These are phyloP conservation scores for Montipora cactus DNA, from an alignment of 64 coral and sea anemone genomes.

Conservation along the genomic window DNA sequence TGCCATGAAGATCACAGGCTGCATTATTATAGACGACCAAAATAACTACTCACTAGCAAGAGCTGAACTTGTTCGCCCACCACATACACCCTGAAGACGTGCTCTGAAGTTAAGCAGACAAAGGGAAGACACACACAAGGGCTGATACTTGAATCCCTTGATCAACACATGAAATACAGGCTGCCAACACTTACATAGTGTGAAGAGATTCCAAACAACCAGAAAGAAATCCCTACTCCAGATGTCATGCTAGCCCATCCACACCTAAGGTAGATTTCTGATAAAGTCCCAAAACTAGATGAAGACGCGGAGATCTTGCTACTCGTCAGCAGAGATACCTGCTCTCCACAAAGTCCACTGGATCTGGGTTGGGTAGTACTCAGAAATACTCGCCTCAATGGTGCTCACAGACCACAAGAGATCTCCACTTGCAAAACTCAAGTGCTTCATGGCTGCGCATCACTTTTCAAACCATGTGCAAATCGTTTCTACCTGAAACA, in stretches of 20 bases:
- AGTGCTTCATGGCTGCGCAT: slow-evolving; percentile 23
- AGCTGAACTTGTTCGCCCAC: neutral
- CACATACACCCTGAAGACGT: neutral
- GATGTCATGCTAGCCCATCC: slow-evolving; percentile 2
- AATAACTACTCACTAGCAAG: slow-evolving; percentile 21
- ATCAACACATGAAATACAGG: neutral
- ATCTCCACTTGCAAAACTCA: neutral
- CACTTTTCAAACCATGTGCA: neutral
- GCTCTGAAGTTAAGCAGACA: neutral
- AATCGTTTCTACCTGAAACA: slow-evolving; percentile 28
- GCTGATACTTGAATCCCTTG: slow-evolving; percentile 13
- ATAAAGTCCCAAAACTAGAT: slow-evolving; percentile 20
- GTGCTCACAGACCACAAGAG: neutral
- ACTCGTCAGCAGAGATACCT: slow-evolving; percentile 49
- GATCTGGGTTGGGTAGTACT: slow-evolving; percentile 44
- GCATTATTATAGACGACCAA: slow-evolving; percentile 39
- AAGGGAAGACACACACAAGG: neutral
- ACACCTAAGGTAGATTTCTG: slow-evolving; percentile 13
- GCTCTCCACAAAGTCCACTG: slow-evolving; percentile 24
- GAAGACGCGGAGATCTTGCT: slow-evolving; percentile 24
- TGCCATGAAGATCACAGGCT: neutral
- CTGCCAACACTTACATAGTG: neutral
- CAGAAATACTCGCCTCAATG: slow-evolving; percentile 18
- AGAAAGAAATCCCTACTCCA: slow-evolving; percentile 59
- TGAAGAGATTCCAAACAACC: slow-evolving; percentile 25